Evolutionary conservation across 2,888 invertebrate genomes (phyloP), one percentile per base, ranked within the genome.

Genomic region (Adineta ricciae): DNA sequence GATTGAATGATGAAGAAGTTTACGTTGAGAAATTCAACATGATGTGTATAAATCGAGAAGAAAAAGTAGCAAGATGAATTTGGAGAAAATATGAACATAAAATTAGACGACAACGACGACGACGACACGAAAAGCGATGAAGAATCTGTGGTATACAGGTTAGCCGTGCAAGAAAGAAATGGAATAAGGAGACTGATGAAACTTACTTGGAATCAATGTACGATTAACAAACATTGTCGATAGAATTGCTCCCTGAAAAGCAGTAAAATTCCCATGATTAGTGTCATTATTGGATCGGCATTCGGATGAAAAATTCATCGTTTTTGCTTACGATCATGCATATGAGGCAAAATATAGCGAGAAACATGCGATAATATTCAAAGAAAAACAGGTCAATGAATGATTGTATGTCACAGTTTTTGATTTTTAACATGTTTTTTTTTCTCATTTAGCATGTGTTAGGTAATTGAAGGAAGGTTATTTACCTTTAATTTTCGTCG

Each of bases 151-250:
- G 32, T 64, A 16, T 14, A 52, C 24, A 32, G 2, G 8, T 5
- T 3, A 27, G 0, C 7, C 64, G 32, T 64, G 64, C 64, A 64
- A 64, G 9, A 27, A 9, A 27, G 27, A 2, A 0, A 52, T 9
- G 11, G 46, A 46, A 46, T 8, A 46, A 46, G 8, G 11, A 5
- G 46, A 46, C 11, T 38, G 9, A 32, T 41, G 38, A 41, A 32
- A 64, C 78, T 78, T 78, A 78, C 78, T 78, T 41, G 78, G 78
- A 41, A 78, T 78, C n/a, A 78, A 78, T 41, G 78, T 78, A 91
- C 99, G 93, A 87, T 99, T 99, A 87, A 98, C 99, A 92, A 99
- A 93, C 98, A 99, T 99, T 88, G 99, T 99, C 87, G 99, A 99
- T 90, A 99, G 93, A 91, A 99, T 99, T 88, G 98, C 99, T 90